These are phyloP conservation scores for Bovichtus variegatus DNA, from an alignment of 2,797 vertebrate genomes.

Conservation along the genomic window DNA sequence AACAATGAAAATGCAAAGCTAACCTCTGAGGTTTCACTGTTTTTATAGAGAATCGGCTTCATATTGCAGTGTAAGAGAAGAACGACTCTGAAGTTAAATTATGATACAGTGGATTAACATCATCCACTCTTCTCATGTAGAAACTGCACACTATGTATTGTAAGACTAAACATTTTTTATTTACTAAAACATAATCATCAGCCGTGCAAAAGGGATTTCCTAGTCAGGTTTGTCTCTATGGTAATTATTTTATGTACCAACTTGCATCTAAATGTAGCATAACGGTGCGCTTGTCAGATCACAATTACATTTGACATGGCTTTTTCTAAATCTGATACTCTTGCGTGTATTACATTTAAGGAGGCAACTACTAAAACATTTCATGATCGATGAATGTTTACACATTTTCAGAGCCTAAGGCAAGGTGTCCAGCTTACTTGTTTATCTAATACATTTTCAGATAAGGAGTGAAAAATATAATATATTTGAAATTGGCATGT, in stretches of 20 bases:
- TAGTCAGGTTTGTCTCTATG: neutral
- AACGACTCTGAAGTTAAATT: neutral
- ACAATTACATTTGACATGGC: neutral
- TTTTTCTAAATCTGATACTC: neutral
- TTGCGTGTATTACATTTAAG: neutral
- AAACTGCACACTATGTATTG: neutral
- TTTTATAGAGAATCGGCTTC: slow-evolving; percentile 6
- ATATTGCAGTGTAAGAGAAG: neutral
- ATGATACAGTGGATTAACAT: slow-evolving; percentile 27
- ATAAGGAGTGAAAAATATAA: neutral
- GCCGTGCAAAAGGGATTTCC: slow-evolving; percentile 23
- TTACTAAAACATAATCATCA: slow-evolving; percentile 23
- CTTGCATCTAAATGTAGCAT: neutral
- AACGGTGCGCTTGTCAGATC: neutral
- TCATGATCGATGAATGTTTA: neutral
- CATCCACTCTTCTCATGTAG: neutral
- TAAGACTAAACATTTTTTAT: slow-evolving; percentile 20
- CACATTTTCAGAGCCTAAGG: neutral
- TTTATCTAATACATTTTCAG: too few species aligned
- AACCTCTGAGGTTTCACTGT: neutral
- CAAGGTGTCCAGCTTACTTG: too few species aligned
- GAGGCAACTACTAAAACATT: neutral
- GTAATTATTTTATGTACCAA: slow-evolving; percentile 20
- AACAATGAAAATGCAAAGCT: slow-evolving; percentile 7
- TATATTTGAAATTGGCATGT: neutral